Evolutionary conservation across 1,140 invertebrate genomes (phyloP), one percentile per base, ranked within the genome.

Genomic region (Drosophila ananassae): DNA sequence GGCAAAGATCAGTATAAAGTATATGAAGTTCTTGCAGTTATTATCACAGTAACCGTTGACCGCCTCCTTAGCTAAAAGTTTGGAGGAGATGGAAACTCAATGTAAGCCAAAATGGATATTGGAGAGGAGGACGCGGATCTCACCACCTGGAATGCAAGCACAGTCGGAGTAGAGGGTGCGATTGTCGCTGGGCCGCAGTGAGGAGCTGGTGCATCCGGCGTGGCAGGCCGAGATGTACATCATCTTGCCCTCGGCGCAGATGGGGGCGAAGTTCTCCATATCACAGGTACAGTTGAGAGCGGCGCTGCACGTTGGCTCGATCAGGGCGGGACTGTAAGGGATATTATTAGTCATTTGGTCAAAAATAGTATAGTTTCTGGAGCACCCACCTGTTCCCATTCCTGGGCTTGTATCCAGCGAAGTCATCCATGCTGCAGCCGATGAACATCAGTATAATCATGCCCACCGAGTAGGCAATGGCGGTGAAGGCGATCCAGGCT

Each of bases 141-240:
- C 32, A 91, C 87, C 68, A 76, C 84, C 84, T 77, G 55, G 92
- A 79, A 97, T 94, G 90, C 97, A 98, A 28, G 95, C 92, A 91
- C 97, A 98, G 79, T 97, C 94, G 58, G 93, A 94, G 92, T 95
- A 97, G 92, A 96, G 89, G 72, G 95, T 95, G 92, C 95, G 95
- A 78, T 90, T 91, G 61, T 91, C 90, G 73, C 69, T 89, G 67
- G 53, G 28, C 22, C 90, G 85, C 68, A 90, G 47, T 41, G 60
- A 94, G 53, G 94, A 94, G 87, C 94, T 95, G 46, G 92, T 92
- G 89, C 97, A 98, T 21, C 97, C 97, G 37, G 97, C 97, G 85
- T 98, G 96, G 92, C 97, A 98, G 17, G 97, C 95, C 46, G 97
- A 97, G 84, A 97, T 95, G 91, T 98, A 98, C 5, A 97, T 98